These are phyloP conservation scores for Corythoichthys haematopterus DNA, from an alignment of 2,113 vertebrate genomes.

Conservation along the genomic window DNA sequence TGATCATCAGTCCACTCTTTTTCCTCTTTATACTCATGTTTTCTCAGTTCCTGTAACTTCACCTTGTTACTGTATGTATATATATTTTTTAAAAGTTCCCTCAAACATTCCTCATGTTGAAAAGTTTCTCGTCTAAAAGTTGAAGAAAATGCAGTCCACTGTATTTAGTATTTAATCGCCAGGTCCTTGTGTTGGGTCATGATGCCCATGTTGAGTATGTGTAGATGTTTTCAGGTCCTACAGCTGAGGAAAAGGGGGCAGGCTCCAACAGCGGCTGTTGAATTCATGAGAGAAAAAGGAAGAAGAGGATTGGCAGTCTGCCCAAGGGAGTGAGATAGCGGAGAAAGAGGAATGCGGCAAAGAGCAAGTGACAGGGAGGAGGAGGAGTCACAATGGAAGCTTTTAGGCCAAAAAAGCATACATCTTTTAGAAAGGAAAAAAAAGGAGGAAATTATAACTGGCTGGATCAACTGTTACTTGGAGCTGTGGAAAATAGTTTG, in stretches of 20 bases:
- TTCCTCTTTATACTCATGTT: slow-evolving; percentile 64
- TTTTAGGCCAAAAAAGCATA: neutral
- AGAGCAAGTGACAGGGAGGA: slow-evolving; percentile 1
- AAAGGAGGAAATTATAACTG: neutral
- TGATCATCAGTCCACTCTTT: slow-evolving; percentile 66
- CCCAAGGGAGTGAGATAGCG: slow-evolving; percentile 23
- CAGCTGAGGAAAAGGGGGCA: slow-evolving; percentile 48
- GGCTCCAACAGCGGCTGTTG: slow-evolving; percentile 27
- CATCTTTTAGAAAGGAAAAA: neutral
- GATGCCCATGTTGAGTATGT: slow-evolving; percentile 8
- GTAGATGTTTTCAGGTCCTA: slow-evolving; percentile 24
- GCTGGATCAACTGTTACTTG: neutral
- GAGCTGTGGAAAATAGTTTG: neutral
- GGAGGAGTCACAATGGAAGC: slow-evolving; percentile 5
- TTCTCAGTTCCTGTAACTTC: slow-evolving; percentile 14
- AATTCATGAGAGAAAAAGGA: slow-evolving; percentile 31
- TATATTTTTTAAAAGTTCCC: neutral
- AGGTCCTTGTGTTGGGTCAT: slow-evolving; percentile 18
- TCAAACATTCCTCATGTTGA: slow-evolving; percentile 28
- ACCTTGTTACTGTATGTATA: slow-evolving; percentile 2
- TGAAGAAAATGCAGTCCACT: neutral
- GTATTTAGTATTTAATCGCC: neutral
- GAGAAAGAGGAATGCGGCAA: slow-evolving; percentile 14
- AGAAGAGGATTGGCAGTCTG: slow-evolving; percentile 44
- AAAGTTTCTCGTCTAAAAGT: neutral